Conservation (phyloP, 2,113 vertebrate species). For the Oncorhynchus gorbuscha region DNA sequence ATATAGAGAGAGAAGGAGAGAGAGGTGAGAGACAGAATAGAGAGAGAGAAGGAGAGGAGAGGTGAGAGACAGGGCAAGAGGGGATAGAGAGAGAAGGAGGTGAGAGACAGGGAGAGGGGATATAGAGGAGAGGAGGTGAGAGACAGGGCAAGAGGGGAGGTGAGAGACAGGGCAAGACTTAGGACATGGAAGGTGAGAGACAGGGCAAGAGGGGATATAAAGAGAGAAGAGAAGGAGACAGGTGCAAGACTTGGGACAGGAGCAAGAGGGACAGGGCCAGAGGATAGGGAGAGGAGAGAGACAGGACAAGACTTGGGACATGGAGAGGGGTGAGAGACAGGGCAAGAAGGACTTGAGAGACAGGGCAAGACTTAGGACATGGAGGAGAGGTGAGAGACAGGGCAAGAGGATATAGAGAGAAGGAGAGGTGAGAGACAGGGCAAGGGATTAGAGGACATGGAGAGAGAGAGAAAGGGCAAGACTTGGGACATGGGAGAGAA, state of each 20-base stretch:
- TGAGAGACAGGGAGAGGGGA: background rate
- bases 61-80: too few species aligned
- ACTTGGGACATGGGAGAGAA: too few species aligned
- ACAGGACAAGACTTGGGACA: background rate
- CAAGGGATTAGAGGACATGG: too few species aligned
- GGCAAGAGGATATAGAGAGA: background rate
- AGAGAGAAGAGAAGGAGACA: too few species aligned
- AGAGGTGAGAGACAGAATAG: too few species aligned
- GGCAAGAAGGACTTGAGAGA: background rate
- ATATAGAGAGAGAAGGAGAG: background rate
- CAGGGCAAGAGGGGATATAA: too few species aligned
- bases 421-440: slow-evolving; percentile 32
- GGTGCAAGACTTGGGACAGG: too few species aligned
- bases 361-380: background rate
- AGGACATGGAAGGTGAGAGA: slow-evolving; percentile 40
- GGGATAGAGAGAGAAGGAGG: too few species aligned
- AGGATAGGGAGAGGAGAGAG: background rate
- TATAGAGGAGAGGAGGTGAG: slow-evolving; percentile 32
- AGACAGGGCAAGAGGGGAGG: slow-evolving; percentile 25
- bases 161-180: slow-evolving; percentile 37
- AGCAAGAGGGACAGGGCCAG: too few species aligned
- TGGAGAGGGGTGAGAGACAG: background rate
- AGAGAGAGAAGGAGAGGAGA: background rate
- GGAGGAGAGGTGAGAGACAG: too few species aligned
- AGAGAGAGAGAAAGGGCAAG: slow-evolving; percentile 31